These are phyloP conservation scores for Tichodroma muraria DNA, from an alignment of 2,113 vertebrate species.

Conservation along the genomic window DNA sequence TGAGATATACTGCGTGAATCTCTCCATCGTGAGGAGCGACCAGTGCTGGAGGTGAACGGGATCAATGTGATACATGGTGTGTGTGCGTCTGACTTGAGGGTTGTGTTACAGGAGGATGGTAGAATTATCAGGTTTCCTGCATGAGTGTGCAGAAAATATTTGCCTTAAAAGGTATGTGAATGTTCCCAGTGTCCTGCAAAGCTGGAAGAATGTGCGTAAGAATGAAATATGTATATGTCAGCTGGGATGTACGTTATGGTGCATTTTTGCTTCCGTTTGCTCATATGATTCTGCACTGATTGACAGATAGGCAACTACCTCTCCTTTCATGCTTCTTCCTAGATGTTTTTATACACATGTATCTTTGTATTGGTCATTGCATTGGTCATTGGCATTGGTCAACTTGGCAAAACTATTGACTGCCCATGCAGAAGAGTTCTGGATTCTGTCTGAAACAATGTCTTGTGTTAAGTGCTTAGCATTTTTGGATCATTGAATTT, in stretches of 20 bases:
- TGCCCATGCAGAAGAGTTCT: neutral
- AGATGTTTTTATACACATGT: neutral
- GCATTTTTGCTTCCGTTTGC: neutral
- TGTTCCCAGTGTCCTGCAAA: neutral
- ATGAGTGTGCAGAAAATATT: neutral
- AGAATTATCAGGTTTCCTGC: neutral
- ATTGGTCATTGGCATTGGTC: too few relatives aligned
- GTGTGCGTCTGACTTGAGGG: neutral
- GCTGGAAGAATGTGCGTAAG: neutral
- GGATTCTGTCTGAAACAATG: neutral
- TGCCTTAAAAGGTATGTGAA: neutral
- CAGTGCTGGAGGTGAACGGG: neutral
- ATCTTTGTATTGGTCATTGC: too few relatives aligned
- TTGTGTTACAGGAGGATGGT: neutral
- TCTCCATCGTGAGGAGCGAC: accelerated
- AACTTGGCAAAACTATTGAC: neutral
- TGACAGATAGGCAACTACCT: neutral
- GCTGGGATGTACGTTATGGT: neutral
- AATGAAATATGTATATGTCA: neutral
- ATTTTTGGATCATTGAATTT: neutral
- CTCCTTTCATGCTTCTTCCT: neutral
- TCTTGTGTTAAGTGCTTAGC: neutral
- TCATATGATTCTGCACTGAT: neutral
- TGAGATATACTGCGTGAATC: neutral
- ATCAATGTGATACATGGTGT: neutral